phyloP scores from a whole-genome alignment of 2,113 vertebrate species.

The Stigmatopora argus region DNA sequence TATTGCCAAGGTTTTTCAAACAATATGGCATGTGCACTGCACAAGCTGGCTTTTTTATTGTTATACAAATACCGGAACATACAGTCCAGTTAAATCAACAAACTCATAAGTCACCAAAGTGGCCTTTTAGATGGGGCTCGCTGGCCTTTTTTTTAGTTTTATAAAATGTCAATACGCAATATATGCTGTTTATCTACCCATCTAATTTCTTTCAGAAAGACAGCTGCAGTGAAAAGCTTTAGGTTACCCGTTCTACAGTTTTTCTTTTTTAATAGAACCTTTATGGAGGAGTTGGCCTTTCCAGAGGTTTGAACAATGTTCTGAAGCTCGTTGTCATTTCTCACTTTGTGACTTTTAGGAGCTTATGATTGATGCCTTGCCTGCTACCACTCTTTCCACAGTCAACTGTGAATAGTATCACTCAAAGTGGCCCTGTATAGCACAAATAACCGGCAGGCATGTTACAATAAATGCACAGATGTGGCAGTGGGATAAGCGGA shows the following conservation, averaged over 20 bases:
- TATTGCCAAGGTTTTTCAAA: slow-evolving; percentile 16
- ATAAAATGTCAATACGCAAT: slow-evolving; percentile 64
- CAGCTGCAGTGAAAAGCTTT: slow-evolving; percentile 17
- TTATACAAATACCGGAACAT: slow-evolving; percentile 29
- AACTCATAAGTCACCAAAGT: slow-evolving; percentile 53
- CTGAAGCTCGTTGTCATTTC: slow-evolving; percentile 59
- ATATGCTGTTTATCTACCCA: slow-evolving; percentile 59
- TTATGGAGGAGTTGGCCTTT: slow-evolving; percentile 62
- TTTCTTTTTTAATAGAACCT: slow-evolving; percentile 55
- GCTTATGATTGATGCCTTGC: slow-evolving; percentile 57
- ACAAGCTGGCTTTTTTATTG: slow-evolving; percentile 22
- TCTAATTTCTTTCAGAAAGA: slow-evolving; percentile 49
- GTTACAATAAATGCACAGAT: slow-evolving; percentile 57
- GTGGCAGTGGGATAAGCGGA: slow-evolving; percentile 43
- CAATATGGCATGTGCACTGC: not conserved
- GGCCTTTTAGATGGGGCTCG: slow-evolving; percentile 57
- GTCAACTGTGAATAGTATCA: slow-evolving; percentile 63
- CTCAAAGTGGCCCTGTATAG: slow-evolving; percentile 63
- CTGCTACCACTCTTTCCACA: slow-evolving; percentile 43
- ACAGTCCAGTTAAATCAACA: slow-evolving; percentile 43
- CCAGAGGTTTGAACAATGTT: slow-evolving; percentile 63
- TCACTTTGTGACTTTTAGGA: slow-evolving; percentile 69
- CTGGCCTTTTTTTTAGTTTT: slow-evolving; percentile 47
- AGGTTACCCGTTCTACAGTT: slow-evolving; percentile 22
- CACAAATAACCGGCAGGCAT: slow-evolving; percentile 64